A percentile compares a stretch with the other conserved stretches of the same genome.
Evolutionary conservation across 2,888 invertebrate genomes (phyloP).

Genomic region (Onthophagus sagittarius): DNA sequence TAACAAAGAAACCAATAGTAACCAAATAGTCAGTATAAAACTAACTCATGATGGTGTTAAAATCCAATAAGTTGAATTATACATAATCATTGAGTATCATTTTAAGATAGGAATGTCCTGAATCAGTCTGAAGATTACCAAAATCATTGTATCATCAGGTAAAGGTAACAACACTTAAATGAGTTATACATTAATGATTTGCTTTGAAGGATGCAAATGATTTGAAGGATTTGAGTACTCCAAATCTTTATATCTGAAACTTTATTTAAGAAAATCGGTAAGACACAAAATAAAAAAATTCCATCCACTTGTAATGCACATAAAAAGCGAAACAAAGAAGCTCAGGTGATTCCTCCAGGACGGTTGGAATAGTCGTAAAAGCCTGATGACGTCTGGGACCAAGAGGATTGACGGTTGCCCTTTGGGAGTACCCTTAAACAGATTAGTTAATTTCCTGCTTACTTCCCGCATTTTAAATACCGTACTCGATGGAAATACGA

Average conservation of each 20-base stretch:
- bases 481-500: conserved; percentile 15
- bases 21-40: no score
- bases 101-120: no score
- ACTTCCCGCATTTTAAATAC: conserved; percentile 26
- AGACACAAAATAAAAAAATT: not conserved
- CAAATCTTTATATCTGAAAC: not conserved
- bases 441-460: conserved; percentile 31
- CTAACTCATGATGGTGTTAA: no score
- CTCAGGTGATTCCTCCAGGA: conserved; percentile 31
- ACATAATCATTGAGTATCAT: no score
- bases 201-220: no score
- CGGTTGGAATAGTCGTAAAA: conserved; percentile 19
- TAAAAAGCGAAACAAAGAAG: conserved; percentile 19
- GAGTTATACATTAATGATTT: no score
- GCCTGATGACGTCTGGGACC: conserved; percentile 38
- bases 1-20: no score
- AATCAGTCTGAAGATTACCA: no score
- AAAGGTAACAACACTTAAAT: no score
- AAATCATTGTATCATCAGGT: no score
- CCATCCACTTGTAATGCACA: not conserved
- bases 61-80: no score
- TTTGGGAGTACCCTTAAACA: conserved; percentile 35
- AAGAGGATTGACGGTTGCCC: conserved; percentile 32
- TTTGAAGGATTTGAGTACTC: no score
- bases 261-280: not conserved